Evolutionary conservation across 2,888 invertebrate species (phyloP), one percentile per base, ranked within the genome.

Genomic region (Cremastinae sp.): DNA sequence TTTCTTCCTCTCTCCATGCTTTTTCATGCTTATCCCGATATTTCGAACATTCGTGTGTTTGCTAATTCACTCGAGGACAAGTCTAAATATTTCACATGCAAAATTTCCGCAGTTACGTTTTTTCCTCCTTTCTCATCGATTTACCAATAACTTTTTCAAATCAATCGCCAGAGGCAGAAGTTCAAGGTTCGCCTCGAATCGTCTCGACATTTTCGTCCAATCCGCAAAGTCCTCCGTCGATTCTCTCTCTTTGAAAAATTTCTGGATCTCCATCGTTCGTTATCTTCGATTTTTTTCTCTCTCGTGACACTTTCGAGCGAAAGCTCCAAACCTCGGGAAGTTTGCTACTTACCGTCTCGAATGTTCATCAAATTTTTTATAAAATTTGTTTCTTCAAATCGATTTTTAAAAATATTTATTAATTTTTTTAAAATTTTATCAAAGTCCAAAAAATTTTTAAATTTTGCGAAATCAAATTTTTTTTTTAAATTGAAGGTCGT

Each of bases 71-170:
- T 2, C n/a, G 20, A 41, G 12, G 12, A 5, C 41, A 8, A 41
- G 1, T 2, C 41, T 41, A 9, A n/a, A 41, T 41, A 41, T 9
- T 9, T 41, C 2, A 12, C 9, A 8, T 12, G 9, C 10, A 8
- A 41, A 41, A 41, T 5, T n/a, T 41, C 41, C 2, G 9, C 12
- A 41, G 9, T 5, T 12, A 28, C 28, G 2, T 8, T 4, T 41
- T 41, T 41, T 10, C 12, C 2, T 10, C 51, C 2, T 10, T 20
- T 5, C 5, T 28, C 28, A 28, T 28, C 28, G 28, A 28, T 28
- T 28, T 78, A 79, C 79, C 79, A 79, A 66, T 20, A 79, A 68
- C 47, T 75, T 74, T 47, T 64, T 71, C 18, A 79, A 61, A 59
- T 79, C 71, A 8, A 47, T 64, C 22, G 66, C 74, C 28, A 74